Conservation (phyloP, 2,888 invertebrate genomes). For the Litoditis marina region DNA sequence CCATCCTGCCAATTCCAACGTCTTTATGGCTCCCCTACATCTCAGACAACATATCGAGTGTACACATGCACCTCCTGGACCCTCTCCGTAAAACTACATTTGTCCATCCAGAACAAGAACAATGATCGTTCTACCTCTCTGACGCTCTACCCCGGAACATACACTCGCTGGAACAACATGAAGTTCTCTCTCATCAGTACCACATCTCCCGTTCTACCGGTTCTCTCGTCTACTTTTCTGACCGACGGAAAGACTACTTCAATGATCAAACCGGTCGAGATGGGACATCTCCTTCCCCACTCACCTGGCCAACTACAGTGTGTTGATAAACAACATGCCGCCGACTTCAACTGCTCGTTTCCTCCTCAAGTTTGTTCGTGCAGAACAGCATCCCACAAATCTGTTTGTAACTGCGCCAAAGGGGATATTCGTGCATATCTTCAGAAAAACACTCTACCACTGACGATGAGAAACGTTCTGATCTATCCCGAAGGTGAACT, state of each 20-base stretch:
- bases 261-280: not conserved
- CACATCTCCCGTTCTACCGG: not conserved
- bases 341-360: not conserved
- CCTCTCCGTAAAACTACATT: not conserved
- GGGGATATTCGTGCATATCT: not conserved
- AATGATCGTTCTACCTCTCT: not conserved
- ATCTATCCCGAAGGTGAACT: not conserved
- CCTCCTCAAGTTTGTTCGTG: not conserved
- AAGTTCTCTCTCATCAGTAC: not conserved
- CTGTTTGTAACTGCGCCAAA: not conserved
- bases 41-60: constrained; percentile 6
- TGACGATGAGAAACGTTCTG: not conserved
- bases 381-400: not conserved
- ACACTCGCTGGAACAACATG: not conserved
- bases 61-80: constrained; percentile 12
- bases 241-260: not conserved
- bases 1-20: constrained; percentile 20
- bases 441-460: not conserved
- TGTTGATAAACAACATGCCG: not conserved
- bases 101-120: not conserved
- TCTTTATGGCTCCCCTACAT: constrained; percentile 12
- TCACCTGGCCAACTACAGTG: not conserved
- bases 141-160: not conserved
- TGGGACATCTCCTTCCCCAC: not conserved
- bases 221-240: not conserved